Evolutionary conservation across 2,888 invertebrate genomes (phyloP), one percentile per base, ranked within the genome.

Genomic region (Mayetiola destructor): DNA sequence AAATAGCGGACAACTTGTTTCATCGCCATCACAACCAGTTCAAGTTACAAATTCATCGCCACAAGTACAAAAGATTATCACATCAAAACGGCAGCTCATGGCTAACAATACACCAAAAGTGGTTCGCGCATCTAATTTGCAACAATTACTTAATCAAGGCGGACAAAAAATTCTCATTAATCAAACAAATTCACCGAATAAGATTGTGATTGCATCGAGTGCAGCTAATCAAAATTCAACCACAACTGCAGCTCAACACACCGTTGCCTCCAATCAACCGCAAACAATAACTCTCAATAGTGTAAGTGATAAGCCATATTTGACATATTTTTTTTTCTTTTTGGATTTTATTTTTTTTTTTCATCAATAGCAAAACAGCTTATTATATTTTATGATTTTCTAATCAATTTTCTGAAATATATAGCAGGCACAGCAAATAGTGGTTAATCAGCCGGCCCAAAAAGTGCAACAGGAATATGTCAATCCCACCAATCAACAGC

Each of bases 111-210:
- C 57, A 32, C 36, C 36, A 30, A 62, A 62, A 52, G 59, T 61
- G 3, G 57, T 62, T 6, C 59, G 61, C 30, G 58, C 62, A 5
- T 64, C 66, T 36, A 67, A 66, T 59, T 32, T 71, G 23, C 71
- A 70, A 56, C 72, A 72, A 58, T 61, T 73, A 8, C 64, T 72
- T 58, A 68, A 69, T 4, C 70, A 70, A 56, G 58, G 61, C 1
- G 67, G 59, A 21, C 73, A 73, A 61, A 73, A 72, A 61, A 67
- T 73, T n/a, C 63, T 73, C 12, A 69, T 73, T 60, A 56, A 58
- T 35, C 58, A 58, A 35, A n/a, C 37, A 1, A 42, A 52, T 20
- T 5, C 42, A n/a, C 23, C 48, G 18, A 57, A 53, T 52, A 69
- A 72, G 61, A 72, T 72, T 59, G 67, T 73, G 6, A 63, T 73